Evolutionary conservation across 2,888 invertebrate species (phyloP).

Genomic region (Parnassius apollo): DNA sequence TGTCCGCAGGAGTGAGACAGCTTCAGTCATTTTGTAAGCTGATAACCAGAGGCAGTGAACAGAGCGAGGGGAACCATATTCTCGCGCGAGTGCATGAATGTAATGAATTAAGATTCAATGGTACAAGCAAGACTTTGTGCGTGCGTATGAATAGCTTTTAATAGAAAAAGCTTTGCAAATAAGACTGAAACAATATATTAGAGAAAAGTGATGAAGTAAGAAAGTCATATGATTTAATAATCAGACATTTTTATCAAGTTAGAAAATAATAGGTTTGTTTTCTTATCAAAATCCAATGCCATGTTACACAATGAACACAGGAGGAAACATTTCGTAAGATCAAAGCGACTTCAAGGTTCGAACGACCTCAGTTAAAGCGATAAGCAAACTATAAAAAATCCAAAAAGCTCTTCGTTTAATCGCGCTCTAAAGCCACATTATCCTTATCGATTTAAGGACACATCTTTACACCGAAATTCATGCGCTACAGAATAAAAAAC

Average conservation of each 20-base stretch:
- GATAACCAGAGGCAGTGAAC: slow-evolving; percentile 77
- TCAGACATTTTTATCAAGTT: too few species aligned
- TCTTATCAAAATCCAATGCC: slow-evolving; percentile 29
- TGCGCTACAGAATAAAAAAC: slow-evolving; percentile 47
- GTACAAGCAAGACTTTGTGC: slow-evolving; percentile 56
- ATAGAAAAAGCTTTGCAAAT: slow-evolving; percentile 48
- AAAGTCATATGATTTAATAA: too few species aligned
- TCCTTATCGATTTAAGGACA: slow-evolving; percentile 60
- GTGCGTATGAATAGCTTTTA: slow-evolving; percentile 58
- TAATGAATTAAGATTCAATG: slow-evolving; percentile 80
- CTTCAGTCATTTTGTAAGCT: slow-evolving; percentile 77
- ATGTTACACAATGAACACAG: slow-evolving; percentile 48
- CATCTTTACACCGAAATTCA: slow-evolving; percentile 49
- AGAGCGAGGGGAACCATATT: slow-evolving; percentile 78
- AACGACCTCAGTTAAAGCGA: slow-evolving; percentile 48
- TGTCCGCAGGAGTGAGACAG: slow-evolving; percentile 62
- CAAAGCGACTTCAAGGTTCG: slow-evolving; percentile 54
- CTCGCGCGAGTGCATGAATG: slow-evolving; percentile 76
- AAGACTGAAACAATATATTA: not conserved
- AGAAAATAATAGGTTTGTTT: too few species aligned
- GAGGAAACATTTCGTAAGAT: slow-evolving; percentile 58
- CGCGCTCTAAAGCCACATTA: slow-evolving; percentile 41
- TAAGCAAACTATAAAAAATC: slow-evolving; percentile 47
- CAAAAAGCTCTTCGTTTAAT: slow-evolving; percentile 44
- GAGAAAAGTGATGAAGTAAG: too few species aligned